Base-by-base conservation (phyloP, 2,113 vertebrate genomes). In the Urocolius indicus region DNA sequence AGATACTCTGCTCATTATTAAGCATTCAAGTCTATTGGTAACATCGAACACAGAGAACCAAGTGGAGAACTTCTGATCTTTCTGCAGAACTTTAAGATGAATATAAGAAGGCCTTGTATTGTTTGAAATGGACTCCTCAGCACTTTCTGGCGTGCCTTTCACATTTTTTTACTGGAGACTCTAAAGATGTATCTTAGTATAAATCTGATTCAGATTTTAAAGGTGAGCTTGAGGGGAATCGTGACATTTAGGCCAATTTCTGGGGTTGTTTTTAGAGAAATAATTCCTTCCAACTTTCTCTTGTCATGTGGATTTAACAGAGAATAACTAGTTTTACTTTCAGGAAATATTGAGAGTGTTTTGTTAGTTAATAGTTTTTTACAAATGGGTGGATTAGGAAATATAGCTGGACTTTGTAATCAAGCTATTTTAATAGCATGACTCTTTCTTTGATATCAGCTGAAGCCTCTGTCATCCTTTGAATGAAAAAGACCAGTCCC, bases 41-140 rank as follows among this genome's bases (percentile, higher is more conserved):
- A 54, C 36, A n/a, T 5, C 5, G 2, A 80, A 54, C 3, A 59
- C 5, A 65, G 29, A 87, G 94, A 87, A 84, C 1, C 8, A 34
- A 48, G 16, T 24, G 2, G 36, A 82, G 9, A 82, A 63, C 7
- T 58, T 83, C 22, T 55, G 26, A 62, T 63, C 18, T 89, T 90
- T 45, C 38, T 76, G 13, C 2, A 3, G 22, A 57, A 62, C 7
- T 49, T 82, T 54, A 72, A 13, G 13, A 54, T 23, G 4, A 27
- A 10, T 38, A 21, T 46, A 23, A 0, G 36, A 77, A 77, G 71
- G 5, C 1, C 14, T 0, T 0, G 36, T 73, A 5, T 20, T 49
- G 3, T 62, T 83, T 77, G 17, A 3, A 21, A 4, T 51, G 27
- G 24, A 7, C 4, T 72, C 83, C 22, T 61, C 2, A 2, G 10